A percentile compares a stretch with the other conserved stretches of the same genome.
Conservation (phyloP, 2,797 vertebrate species). For the Podargus strigoides region DNA sequence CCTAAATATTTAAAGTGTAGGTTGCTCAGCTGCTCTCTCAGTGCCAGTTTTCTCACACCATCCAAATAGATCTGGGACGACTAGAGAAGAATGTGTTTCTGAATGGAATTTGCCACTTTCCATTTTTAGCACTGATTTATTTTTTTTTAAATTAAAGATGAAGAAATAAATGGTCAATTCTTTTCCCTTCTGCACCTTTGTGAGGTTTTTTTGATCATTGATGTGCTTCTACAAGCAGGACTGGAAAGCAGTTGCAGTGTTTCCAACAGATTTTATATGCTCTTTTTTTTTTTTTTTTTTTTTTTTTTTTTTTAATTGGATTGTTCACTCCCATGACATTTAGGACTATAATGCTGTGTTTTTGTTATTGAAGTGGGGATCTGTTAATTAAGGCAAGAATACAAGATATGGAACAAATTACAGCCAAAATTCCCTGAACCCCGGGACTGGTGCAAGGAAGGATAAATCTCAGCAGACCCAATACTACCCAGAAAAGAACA, state of each 20-base stretch:
- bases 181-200: neutral
- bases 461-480: neutral
- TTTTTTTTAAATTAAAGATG: neutral
- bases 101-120: neutral
- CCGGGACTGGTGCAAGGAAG: neutral
- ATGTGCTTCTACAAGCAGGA: neutral
- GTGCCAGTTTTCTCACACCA: neutral
- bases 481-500: neutral
- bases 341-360: neutral
- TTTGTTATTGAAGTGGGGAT: neutral
- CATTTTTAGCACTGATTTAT: neutral
- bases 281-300: neutral
- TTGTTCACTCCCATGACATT: neutral
- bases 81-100: neutral
- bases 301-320: neutral
- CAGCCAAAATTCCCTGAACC: neutral
- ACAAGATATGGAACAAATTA: neutral
- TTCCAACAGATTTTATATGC: neutral
- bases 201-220: neutral
- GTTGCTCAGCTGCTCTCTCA: neutral
- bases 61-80: neutral
- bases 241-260: neutral
- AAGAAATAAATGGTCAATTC: neutral
- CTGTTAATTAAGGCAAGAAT: conserved; percentile 29
- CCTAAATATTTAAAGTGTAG: neutral